Percentiles rank a stretch among this genome's conserved stretches.
These are phyloP conservation scores for Propithecus deckenii DNA, from an alignment of 2,797 vertebrate species.

Conservation along the genomic window DNA sequence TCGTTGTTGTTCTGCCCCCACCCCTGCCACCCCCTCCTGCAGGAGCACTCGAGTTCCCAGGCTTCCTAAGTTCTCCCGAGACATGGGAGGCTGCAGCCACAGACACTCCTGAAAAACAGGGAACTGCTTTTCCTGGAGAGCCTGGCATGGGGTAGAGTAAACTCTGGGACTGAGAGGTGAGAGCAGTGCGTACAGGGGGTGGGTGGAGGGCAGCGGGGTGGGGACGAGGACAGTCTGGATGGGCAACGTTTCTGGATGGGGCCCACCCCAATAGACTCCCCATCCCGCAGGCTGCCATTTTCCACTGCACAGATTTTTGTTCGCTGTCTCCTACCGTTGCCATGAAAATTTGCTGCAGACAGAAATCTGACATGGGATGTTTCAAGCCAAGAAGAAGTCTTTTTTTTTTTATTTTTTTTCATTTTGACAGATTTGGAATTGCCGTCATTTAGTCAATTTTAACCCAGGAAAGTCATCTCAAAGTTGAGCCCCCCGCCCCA, in stretches of 20 bases:
- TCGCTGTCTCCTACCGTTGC: not conserved
- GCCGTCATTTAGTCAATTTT: not conserved
- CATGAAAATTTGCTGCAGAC: not conserved
- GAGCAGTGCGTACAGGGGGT: not conserved
- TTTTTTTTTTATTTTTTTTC: not conserved
- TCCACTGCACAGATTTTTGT: not conserved
- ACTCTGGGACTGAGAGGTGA: not conserved
- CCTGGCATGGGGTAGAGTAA: not conserved
- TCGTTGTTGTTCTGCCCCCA: not conserved
- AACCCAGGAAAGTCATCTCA: not conserved
- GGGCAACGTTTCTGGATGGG: not conserved
- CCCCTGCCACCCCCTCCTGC: not conserved
- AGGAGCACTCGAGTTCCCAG: not conserved
- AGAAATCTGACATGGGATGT: not conserved
- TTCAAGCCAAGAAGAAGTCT: not conserved
- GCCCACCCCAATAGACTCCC: accelerated
- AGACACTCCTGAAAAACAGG: not conserved
- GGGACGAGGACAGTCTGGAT: not conserved
- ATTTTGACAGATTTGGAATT: not conserved
- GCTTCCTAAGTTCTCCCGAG: not conserved
- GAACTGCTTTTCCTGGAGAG: not conserved
- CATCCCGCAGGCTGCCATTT: not conserved
- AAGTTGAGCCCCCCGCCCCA: not conserved
- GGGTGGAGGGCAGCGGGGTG: not conserved
- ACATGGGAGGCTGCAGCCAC: no score